Base-by-base conservation (phyloP, 1,140 invertebrate species). In the Zaprionus camerounensis region DNA sequence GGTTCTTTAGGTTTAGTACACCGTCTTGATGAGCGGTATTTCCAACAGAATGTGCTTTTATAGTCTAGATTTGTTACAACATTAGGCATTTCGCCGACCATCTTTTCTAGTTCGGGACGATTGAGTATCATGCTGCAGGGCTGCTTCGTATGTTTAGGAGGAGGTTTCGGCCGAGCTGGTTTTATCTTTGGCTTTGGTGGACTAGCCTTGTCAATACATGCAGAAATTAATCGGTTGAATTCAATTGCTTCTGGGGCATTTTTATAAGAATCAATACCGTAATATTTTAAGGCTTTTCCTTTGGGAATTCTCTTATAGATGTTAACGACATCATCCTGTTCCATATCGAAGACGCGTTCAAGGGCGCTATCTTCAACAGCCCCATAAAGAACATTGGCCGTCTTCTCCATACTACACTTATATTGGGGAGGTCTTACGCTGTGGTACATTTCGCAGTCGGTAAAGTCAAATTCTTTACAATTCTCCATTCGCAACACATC, bases 21-120 rank as follows among this genome's bases (percentile, higher is more conserved):
- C 0, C 41, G 31, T 3, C 28, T 7, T 31, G 28, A 7, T 2
- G 78, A 62, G 7, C 84, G 78, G 49, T 68, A 34, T 1, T 76
- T 13, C 34, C 51, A 69, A 6, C 3, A 44, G 0, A 81, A 46
- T 2, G 41, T 17, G 5, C 6, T 1, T 69, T 46, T 0, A 67
- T 56, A 31, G 1, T 46, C 62, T 0, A 84, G 22, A 5, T 76
- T 71, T 0, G 24, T 49, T 11, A n/a, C 20, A 2, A 88, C 66
- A 20, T 55, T 76, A 5, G 84, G 85, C 81, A 88, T 84, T 11
- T 12, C 64, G 0, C 34, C 22, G 7, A 88, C 17, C 24, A 73
- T 69, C 5, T 7, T 7, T 5, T 56, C 31, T 1, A 87, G 62
- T n/a, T 76, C 41, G 0, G 20, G 13, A 0, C 65, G 65, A 55